phyloP scores from a whole-genome alignment of 2,888 invertebrate genomes.

The Tiliacea citrago region DNA sequence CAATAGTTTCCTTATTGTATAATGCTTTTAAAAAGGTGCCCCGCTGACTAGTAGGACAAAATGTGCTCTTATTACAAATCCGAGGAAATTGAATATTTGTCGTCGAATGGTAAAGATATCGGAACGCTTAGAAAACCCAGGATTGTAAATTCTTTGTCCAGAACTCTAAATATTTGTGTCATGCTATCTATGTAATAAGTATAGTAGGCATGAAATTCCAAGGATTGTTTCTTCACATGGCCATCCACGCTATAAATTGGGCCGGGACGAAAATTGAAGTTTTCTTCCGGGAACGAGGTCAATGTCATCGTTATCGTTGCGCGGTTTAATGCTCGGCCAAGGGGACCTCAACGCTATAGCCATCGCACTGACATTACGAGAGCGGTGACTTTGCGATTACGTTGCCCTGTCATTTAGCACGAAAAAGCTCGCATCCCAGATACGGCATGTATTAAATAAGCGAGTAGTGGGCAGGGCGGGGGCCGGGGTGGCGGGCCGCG shows the following conservation, averaged over 20 bases:
- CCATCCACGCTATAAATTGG: constrained; percentile 60
- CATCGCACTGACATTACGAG: constrained; percentile 69
- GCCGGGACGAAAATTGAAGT: constrained; percentile 70
- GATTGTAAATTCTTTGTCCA: constrained; percentile 18
- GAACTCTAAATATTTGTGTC: not conserved
- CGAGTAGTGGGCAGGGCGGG: constrained; percentile 83
- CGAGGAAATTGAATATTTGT: not conserved
- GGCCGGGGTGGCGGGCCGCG: constrained; percentile 70
- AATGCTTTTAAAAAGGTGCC: not conserved
- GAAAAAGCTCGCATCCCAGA: constrained; percentile 88
- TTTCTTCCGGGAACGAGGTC: constrained; percentile 76
- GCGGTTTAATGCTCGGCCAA: constrained; percentile 68
- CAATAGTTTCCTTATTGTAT: not conserved
- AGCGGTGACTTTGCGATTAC: constrained; percentile 79
- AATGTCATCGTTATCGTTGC: constrained; percentile 78
- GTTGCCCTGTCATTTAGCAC: constrained; percentile 86
- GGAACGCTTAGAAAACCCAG: not conserved
- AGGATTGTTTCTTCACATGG: constrained; percentile 27
- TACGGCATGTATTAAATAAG: constrained; percentile 89
- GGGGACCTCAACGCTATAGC: constrained; percentile 64
- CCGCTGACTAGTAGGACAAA: not conserved
- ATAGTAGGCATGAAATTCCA: constrained; percentile 16
- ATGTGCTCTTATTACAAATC: not conserved
- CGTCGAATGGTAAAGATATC: not conserved
- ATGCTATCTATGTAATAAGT: constrained; percentile 1